Conservation (phyloP, 92 coral and sea anemone genomes). For the Isaurus tuberculatus region DNA sequence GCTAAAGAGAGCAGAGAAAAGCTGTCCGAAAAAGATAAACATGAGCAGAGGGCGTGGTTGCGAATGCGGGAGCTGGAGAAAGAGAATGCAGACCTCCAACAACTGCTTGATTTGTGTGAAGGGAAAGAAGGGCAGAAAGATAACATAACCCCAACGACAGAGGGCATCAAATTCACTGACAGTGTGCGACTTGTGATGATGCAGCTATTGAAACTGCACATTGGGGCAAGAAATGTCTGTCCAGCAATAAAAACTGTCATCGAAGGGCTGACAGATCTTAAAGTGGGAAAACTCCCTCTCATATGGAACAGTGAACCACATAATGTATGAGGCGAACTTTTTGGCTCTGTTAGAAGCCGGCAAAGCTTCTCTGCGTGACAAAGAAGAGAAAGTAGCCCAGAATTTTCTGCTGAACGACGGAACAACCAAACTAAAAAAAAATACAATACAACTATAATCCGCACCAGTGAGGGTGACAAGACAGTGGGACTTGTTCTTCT, state of each 20-base stretch:
- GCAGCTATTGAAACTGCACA: constrained; percentile 14
- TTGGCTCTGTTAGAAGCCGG: constrained; percentile 29
- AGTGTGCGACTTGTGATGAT: constrained; percentile 32
- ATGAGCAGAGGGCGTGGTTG: constrained; percentile 30
- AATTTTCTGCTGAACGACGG: constrained; percentile 3
- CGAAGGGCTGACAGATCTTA: constrained; percentile 21
- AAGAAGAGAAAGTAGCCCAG: not conserved
- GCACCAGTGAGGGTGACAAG: constrained; percentile 34
- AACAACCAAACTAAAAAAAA: constrained; percentile 27
- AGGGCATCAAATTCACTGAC: constrained; percentile 5
- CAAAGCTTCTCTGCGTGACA: constrained; percentile 21
- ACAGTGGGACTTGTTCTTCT: constrained; percentile 20
- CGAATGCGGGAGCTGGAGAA: constrained; percentile 28
- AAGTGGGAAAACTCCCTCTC: constrained; percentile 13
- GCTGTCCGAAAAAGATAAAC: constrained; percentile 13
- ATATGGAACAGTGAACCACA: constrained; percentile 13
- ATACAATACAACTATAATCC: constrained; percentile 29
- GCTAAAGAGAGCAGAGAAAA: constrained; percentile 23
- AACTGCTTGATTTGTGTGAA: constrained; percentile 27
- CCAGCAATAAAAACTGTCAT: constrained; percentile 27
- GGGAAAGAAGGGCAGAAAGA: constrained; percentile 25
- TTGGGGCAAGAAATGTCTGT: constrained; percentile 14
- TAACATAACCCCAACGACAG: constrained; percentile 11
- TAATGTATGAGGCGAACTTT: constrained; percentile 9
- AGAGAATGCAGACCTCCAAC: constrained; percentile 25